Percentiles rank a stretch among this genome's conserved stretches.
These are phyloP conservation scores for Furcula furcula DNA, from an alignment of 2,888 invertebrate genomes.

Conservation along the genomic window DNA sequence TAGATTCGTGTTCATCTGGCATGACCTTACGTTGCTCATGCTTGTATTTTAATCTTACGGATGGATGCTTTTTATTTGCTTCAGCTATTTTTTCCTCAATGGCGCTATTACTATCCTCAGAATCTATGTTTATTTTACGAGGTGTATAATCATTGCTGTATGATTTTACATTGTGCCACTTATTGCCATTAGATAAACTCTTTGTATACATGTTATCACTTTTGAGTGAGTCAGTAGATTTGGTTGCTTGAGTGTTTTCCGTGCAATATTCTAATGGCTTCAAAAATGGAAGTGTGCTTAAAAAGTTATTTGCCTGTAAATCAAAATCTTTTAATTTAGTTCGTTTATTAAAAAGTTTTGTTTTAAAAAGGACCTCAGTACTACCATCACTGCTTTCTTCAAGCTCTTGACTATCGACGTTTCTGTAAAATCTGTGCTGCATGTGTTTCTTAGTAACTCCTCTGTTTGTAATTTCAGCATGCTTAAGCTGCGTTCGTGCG, in stretches of 20 bases:
- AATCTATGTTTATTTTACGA: conserved; percentile 44
- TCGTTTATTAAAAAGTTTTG: conserved; percentile 30
- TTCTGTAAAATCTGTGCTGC: conserved; percentile 48
- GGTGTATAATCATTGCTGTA: conserved; percentile 62
- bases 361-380: conserved; percentile 19
- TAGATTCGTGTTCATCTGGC: conserved; percentile 33
- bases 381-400: conserved; percentile 29
- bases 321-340: too few relatives aligned
- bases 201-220: conserved; percentile 47
- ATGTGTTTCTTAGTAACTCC: conserved; percentile 35
- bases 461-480: conserved; percentile 56
- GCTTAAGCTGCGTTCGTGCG: conserved; percentile 42
- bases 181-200: conserved; percentile 51
- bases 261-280: conserved; percentile 57
- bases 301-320: conserved; percentile 36
- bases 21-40: conserved; percentile 41
- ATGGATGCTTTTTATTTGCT: conserved; percentile 42
- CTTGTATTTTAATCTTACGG: conserved; percentile 51
- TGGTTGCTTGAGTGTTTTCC: conserved; percentile 29
- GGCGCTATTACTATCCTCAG: conserved; percentile 22
- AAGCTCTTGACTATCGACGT: conserved; percentile 19
- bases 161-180: conserved; percentile 69
- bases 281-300: conserved; percentile 56
- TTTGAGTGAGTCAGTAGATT: conserved; percentile 18
- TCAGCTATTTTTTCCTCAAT: conserved; percentile 35